These are phyloP conservation scores for Eutrigla gurnardus DNA, from an alignment of 2,797 vertebrate species.

Conservation along the genomic window DNA sequence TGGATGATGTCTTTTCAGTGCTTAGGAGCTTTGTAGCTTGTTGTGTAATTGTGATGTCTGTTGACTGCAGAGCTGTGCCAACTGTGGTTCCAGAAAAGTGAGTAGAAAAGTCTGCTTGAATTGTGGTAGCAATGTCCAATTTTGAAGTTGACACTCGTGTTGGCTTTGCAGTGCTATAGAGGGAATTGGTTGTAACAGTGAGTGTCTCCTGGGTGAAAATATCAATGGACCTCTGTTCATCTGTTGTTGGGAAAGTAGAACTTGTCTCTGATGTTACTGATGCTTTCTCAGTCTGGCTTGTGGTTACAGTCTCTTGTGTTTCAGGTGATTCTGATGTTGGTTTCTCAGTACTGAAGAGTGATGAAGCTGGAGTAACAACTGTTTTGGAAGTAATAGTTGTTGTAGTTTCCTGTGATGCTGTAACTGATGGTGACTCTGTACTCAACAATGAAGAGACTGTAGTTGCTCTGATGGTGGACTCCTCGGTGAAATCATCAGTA, in stretches of 20 bases:
- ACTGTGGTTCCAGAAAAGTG: no score
- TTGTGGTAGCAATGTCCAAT: not conserved
- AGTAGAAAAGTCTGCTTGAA: not conserved
- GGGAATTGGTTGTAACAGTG: not conserved
- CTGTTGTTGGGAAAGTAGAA: not conserved
- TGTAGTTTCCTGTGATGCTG: no score
- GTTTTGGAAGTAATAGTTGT: no score
- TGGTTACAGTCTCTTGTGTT: no score
- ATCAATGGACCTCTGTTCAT: conserved; percentile 17
- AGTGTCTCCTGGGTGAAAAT: not conserved
- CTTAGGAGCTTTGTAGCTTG: conserved; percentile 7
- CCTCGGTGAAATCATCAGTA: not conserved
- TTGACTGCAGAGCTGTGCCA: not conserved
- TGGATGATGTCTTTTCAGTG: conserved; percentile 1
- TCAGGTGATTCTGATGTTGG: no score
- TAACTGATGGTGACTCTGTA: not conserved
- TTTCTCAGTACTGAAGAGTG: no score
- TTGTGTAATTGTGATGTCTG: not conserved
- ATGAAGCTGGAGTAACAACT: no score
- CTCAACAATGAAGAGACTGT: not conserved
- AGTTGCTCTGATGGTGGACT: not conserved
- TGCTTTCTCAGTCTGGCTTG: no score
- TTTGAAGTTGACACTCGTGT: not conserved
- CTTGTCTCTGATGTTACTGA: not conserved
- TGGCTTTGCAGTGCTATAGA: conserved; percentile 1